Evolutionary conservation across 2,888 invertebrate species (phyloP).

Genomic region (Catonia carolina): DNA sequence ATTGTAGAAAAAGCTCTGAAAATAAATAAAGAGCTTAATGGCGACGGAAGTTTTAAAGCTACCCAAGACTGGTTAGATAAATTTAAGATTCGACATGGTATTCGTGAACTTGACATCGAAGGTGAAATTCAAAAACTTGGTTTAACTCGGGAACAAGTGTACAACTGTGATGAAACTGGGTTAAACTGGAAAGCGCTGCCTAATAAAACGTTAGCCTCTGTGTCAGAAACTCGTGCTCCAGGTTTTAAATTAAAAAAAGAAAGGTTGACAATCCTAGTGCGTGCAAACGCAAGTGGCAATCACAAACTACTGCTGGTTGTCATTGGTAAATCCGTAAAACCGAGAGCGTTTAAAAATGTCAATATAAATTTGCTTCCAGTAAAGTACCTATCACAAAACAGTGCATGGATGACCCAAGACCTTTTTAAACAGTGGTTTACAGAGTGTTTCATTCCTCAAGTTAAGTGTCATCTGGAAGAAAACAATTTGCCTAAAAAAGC

Average conservation of each 20-base stretch:
- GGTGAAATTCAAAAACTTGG: constrained; percentile 9
- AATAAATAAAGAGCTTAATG: too few species aligned
- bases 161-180: constrained; percentile 23
- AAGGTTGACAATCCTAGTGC: constrained; percentile 33
- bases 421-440: background rate
- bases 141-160: constrained; percentile 9
- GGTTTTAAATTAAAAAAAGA: constrained; percentile 33
- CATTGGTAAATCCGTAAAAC: constrained; percentile 36
- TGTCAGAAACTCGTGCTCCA: constrained; percentile 26
- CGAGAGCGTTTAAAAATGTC: constrained; percentile 30
- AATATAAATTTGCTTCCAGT: background rate
- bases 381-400: constrained; percentile 14
- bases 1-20: too few species aligned
- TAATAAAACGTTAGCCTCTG: constrained; percentile 10
- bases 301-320: constrained; percentile 34
- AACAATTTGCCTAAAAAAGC: constrained; percentile 1
- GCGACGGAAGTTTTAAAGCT: too few species aligned
- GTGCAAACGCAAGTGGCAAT: constrained; percentile 35
- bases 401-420: constrained; percentile 10
- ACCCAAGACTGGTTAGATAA: too few species aligned
- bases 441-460: constrained; percentile 7
- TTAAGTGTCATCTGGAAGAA: background rate
- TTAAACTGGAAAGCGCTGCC: constrained; percentile 26
- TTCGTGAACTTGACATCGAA: constrained; percentile 13
- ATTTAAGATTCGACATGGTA: constrained; percentile 14